A percentile compares a stretch with the other conserved stretches of the same genome.
These are phyloP conservation scores for Cherax destructor DNA, from an alignment of 1,140 invertebrate genomes.

Conservation along the genomic window DNA sequence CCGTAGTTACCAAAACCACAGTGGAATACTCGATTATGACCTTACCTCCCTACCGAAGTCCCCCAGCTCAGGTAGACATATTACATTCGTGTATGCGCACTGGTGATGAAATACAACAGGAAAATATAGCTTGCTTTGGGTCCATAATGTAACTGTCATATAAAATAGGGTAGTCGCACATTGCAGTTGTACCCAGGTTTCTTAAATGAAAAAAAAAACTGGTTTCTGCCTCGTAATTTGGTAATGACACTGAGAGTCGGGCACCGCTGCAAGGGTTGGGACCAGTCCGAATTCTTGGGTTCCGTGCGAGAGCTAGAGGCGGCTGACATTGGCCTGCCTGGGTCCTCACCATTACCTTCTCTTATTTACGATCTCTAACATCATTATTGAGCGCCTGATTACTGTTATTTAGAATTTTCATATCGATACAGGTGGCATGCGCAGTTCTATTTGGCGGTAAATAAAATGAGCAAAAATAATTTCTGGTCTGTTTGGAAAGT, in stretches of 20 bases:
- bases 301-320: conserved; percentile 12
- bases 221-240: conserved; percentile 34
- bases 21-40: too few relatives aligned
- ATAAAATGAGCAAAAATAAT: neutral
- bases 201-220: too few relatives aligned
- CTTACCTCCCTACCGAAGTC: too few relatives aligned
- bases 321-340: conserved; percentile 15
- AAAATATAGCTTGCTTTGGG: too few relatives aligned
- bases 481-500: neutral
- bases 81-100: too few relatives aligned
- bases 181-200: too few relatives aligned
- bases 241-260: conserved; percentile 4
- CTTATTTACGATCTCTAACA: conserved; percentile 22
- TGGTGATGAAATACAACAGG: too few relatives aligned
- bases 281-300: conserved; percentile 30
- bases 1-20: too few relatives aligned
- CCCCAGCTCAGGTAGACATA: too few relatives aligned
- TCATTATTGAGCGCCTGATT: conserved; percentile 26
- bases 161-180: too few relatives aligned
- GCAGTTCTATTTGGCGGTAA: neutral
- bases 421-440: neutral
- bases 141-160: too few relatives aligned
- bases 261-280: neutral
- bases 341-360: neutral
- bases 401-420: neutral